Conservation (phyloP, 2,113 vertebrate species). For the Corythornis madagascariensis region DNA sequence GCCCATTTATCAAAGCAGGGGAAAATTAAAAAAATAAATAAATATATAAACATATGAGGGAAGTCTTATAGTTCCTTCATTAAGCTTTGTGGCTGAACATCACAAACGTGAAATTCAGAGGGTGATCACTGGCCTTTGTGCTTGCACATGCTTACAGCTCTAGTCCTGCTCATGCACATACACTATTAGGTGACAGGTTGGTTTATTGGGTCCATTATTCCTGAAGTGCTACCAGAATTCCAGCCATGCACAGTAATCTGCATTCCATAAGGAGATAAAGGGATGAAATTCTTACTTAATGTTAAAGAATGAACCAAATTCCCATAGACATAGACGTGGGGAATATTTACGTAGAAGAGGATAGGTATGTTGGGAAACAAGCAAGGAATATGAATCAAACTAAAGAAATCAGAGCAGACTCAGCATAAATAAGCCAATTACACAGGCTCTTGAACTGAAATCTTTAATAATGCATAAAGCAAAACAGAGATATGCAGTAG, state of each 20-base stretch:
- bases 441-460: constrained; percentile 38
- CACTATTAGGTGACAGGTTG: not conserved
- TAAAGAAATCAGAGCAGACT: constrained; percentile 24
- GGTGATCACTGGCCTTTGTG: not conserved
- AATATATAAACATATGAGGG: not conserved
- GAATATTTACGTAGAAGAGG: not conserved
- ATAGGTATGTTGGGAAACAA: not conserved
- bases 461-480: constrained; percentile 60
- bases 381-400: not conserved
- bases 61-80: not conserved
- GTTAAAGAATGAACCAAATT: not conserved
- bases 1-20: not conserved
- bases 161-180: not conserved
- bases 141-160: not conserved
- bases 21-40: not conserved
- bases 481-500: constrained; percentile 16
- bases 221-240: not conserved
- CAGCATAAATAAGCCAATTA: constrained; percentile 55
- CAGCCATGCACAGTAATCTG: not conserved
- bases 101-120: not conserved
- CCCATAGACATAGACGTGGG: not conserved
- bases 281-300: not conserved
- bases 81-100: not conserved
- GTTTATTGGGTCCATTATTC: not conserved
- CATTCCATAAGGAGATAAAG: not conserved